phyloP scores from a whole-genome alignment of 2,797 vertebrate genomes.

The Malurus splendens region DNA sequence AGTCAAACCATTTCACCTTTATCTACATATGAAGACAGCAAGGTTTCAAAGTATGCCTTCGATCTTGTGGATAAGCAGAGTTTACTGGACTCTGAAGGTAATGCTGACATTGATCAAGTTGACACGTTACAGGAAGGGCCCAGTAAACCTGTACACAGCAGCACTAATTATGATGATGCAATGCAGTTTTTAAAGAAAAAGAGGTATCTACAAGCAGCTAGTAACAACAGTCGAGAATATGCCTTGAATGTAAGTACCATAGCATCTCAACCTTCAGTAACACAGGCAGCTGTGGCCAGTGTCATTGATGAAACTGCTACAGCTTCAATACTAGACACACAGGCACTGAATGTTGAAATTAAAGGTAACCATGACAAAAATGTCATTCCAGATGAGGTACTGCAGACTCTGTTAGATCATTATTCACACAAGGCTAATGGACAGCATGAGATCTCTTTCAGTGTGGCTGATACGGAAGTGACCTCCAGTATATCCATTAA shows the following conservation, averaged over 20 bases:
- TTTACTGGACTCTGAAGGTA: conserved; percentile 87
- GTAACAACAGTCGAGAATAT: conserved; percentile 86
- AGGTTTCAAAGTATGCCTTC: conserved; percentile 91
- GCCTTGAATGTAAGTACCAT: conserved; percentile 88
- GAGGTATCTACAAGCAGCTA: conserved; percentile 90
- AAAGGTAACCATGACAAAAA: conserved; percentile 92
- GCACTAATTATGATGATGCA: conserved; percentile 96
- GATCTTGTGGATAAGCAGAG: conserved; percentile 95
- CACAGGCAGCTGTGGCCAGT: conserved; percentile 87
- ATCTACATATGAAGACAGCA: conserved; percentile 89
- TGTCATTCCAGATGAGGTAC: conserved; percentile 95
- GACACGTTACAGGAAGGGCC: conserved; percentile 87
- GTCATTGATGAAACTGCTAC: conserved; percentile 91
- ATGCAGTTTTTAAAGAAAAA: conserved; percentile 99
- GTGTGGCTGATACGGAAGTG: conserved; percentile 92
- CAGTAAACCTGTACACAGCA: conserved; percentile 87
- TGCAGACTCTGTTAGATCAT: conserved; percentile 95
- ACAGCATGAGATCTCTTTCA: conserved; percentile 94
- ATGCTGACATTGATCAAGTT: conserved; percentile 85
- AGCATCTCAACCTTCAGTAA: conserved; percentile 87
- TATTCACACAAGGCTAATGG: conserved; percentile 97
- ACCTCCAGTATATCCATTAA: conserved; percentile 98
- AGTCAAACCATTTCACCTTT: conserved; percentile 85
- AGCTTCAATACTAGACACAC: conserved; percentile 88
- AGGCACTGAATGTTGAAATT: conserved; percentile 86